phyloP scores from a whole-genome alignment of 2,888 invertebrate genomes.

The Lottia gigantea region DNA sequence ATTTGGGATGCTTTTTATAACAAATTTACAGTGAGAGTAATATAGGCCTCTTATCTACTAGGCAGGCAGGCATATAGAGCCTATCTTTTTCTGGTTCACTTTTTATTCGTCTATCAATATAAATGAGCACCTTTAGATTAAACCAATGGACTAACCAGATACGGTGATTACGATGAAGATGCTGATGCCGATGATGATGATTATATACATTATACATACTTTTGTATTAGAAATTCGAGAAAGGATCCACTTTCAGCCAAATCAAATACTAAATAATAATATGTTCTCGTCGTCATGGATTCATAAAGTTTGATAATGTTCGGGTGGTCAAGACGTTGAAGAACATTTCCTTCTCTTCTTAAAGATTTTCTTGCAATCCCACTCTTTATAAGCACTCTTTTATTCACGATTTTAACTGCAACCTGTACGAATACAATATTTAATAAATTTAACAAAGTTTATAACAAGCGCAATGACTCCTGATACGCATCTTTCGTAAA shows the following conservation, averaged over 20 bases:
- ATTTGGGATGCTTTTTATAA: too few species aligned
- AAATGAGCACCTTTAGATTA: too few species aligned
- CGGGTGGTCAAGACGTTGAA: slow-evolving; percentile 58
- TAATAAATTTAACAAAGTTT: too few species aligned
- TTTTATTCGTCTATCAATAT: too few species aligned
- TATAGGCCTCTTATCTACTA: too few species aligned
- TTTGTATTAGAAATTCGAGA: slow-evolving; percentile 50
- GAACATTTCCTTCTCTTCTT: slow-evolving; percentile 57
- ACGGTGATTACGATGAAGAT: neutral
- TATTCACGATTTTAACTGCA: slow-evolving; percentile 62
- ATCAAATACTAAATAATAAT: slow-evolving; percentile 62
- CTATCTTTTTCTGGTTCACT: too few species aligned
- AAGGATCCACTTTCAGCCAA: slow-evolving; percentile 55
- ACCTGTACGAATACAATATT: slow-evolving; percentile 38
- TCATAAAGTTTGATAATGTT: slow-evolving; percentile 59
- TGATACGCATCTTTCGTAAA: too few species aligned
- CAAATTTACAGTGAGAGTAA: too few species aligned
- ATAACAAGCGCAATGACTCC: too few species aligned
- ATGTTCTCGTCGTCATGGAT: slow-evolving; percentile 63
- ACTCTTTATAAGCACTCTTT: slow-evolving; percentile 48
- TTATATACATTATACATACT: slow-evolving; percentile 31
- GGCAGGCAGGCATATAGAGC: too few species aligned
- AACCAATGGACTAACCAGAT: neutral
- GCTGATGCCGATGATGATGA: neutral
- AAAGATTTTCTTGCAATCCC: slow-evolving; percentile 56